phyloP scores from a whole-genome alignment of 2,888 invertebrate genomes.

The Cosmia pyralina region DNA sequence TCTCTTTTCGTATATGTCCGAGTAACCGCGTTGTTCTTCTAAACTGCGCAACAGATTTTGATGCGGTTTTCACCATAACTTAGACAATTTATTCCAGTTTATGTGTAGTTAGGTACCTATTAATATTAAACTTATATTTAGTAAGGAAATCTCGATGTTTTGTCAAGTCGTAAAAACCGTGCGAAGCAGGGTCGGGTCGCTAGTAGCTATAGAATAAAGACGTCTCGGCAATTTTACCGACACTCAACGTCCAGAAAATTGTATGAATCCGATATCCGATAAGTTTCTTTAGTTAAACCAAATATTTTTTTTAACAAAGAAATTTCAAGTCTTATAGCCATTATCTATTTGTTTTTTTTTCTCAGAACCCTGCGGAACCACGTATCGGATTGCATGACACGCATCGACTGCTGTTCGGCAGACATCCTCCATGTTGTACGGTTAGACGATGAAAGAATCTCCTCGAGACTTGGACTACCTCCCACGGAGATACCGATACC shows the following conservation, averaged over 20 bases:
- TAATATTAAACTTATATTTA: neutral
- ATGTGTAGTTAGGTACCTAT: neutral
- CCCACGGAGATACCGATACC: slow-evolving; percentile 44
- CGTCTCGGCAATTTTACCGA: no score
- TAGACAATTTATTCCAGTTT: neutral
- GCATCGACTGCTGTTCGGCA: slow-evolving; percentile 76
- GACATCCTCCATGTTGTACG: slow-evolving; percentile 76
- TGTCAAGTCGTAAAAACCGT: no score
- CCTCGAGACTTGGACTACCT: slow-evolving; percentile 71
- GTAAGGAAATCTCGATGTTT: neutral
- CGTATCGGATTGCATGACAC: slow-evolving; percentile 71
- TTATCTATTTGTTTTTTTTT: neutral
- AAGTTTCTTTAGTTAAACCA: neutral
- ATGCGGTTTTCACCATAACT: neutral
- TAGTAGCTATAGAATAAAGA: no score
- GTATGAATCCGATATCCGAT: neutral
- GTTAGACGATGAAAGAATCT: slow-evolving; percentile 79
- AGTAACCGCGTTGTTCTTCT: neutral
- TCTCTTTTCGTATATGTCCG: neutral
- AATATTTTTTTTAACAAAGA: neutral
- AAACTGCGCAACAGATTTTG: neutral
- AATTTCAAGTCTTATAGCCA: neutral
- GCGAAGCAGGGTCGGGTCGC: no score
- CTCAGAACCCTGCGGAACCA: slow-evolving; percentile 70
- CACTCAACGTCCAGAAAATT: neutral